These are phyloP conservation scores for Phyto melanocephala DNA, from an alignment of 2,888 invertebrate genomes.

Conservation along the genomic window DNA sequence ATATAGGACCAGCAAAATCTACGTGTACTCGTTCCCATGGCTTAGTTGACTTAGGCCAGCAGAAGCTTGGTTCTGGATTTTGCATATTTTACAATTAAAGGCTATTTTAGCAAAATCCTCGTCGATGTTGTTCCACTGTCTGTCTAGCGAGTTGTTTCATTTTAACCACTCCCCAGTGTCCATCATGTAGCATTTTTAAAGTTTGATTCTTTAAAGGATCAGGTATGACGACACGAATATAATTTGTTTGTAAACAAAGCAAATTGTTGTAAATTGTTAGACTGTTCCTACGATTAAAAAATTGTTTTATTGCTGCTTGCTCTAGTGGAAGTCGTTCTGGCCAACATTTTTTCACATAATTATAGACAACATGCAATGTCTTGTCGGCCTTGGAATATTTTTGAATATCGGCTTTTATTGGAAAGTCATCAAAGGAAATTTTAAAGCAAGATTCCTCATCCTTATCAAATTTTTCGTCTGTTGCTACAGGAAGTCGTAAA, in stretches of 20 bases:
- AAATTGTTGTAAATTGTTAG: background rate
- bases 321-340: background rate
- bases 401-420: background rate
- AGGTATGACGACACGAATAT: slow-evolving; percentile 25
- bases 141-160: background rate
- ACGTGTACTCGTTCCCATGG: slow-evolving; percentile 39
- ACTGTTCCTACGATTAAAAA: background rate
- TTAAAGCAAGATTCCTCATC: slow-evolving; percentile 15
- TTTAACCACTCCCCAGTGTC: background rate
- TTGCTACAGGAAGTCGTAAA: slow-evolving; percentile 48
- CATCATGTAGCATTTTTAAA: background rate
- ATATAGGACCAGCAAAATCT: slow-evolving; percentile 37
- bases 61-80: background rate
- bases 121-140: slow-evolving; percentile 32
- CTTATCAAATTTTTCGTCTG: slow-evolving; percentile 52
- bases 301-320: background rate
- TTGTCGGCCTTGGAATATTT: slow-evolving; percentile 21
- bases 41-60: slow-evolving; percentile 11
- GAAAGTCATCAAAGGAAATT: slow-evolving; percentile 23
- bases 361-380: background rate
- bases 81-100: background rate
- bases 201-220: slow-evolving; percentile 16
- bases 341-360: background rate
- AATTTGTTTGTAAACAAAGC: background rate
- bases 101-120: background rate